Percentiles rank a stretch among this genome's conserved stretches.
These are phyloP conservation scores for Catharus minimus DNA, from an alignment of 2,113 vertebrate species.

Conservation along the genomic window DNA sequence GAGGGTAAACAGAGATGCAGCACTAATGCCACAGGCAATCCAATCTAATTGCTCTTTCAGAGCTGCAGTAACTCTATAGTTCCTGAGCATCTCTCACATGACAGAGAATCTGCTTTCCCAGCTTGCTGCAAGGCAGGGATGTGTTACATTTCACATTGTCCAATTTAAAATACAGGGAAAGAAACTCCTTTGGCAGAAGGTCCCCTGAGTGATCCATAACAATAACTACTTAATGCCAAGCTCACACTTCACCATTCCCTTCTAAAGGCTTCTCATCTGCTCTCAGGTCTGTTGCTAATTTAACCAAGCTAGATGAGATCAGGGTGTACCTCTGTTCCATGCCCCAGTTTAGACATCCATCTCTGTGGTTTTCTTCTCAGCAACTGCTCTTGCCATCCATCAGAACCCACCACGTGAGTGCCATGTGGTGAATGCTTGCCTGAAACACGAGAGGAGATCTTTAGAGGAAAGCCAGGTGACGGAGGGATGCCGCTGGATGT, in stretches of 20 bases:
- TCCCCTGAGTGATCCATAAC: background rate
- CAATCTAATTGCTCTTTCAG: constrained; percentile 59
- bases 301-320: constrained; percentile 19
- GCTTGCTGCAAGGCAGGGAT: background rate
- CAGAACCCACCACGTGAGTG: constrained; percentile 40
- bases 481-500: background rate
- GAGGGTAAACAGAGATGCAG: background rate
- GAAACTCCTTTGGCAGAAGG: background rate
- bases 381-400: constrained; percentile 66
- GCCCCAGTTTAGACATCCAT: constrained; percentile 42
- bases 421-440: constrained; percentile 47
- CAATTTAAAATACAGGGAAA: background rate
- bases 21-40: constrained; percentile 27
- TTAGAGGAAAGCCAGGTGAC: constrained; percentile 19
- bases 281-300: constrained; percentile 45
- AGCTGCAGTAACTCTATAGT: constrained; percentile 36
- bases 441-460: constrained; percentile 48
- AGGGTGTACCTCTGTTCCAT: constrained; percentile 15
- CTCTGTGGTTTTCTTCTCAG: constrained; percentile 40
- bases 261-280: constrained; percentile 6
- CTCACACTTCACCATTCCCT: constrained; percentile 24
- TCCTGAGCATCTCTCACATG: constrained; percentile 33
- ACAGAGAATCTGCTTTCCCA: constrained; percentile 11
- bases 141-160: background rate
- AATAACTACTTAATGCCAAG: background rate